Percentiles rank a stretch among this genome's conserved stretches.
Conservation (phyloP, 2,797 vertebrate genomes). For the Podarcis lilfordi region DNA sequence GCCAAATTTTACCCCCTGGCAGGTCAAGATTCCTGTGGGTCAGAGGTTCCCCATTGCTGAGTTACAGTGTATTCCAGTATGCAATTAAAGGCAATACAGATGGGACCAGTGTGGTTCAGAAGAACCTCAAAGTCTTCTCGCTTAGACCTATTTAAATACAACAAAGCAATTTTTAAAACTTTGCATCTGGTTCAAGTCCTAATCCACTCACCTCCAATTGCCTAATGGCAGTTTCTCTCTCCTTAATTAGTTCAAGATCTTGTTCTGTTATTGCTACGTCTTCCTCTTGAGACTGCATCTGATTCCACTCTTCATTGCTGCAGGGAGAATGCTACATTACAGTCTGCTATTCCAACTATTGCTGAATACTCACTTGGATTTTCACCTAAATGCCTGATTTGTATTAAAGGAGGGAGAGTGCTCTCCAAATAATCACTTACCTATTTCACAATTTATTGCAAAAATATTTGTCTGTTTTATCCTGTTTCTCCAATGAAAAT, state of each 20-base stretch:
- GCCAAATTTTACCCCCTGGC: no score
- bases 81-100: neutral
- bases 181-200: neutral
- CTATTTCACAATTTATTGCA: neutral
- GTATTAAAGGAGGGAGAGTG: neutral
- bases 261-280: conserved; percentile 91
- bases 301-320: conserved; percentile 93
- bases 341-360: neutral
- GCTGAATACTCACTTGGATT: neutral
- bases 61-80: neutral
- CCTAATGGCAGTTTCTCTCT: conserved; percentile 93
- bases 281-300: conserved; percentile 88
- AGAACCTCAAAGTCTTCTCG: neutral
- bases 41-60: neutral
- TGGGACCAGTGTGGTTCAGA: neutral
- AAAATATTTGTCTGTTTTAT: neutral
- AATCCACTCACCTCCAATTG: conserved; percentile 88
- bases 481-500: neutral
- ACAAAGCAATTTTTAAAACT: neutral
- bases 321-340: conserved; percentile 58
- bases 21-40: no score
- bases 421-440: neutral
- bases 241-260: conserved; percentile 95
- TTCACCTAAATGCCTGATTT: neutral
- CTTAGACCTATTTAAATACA: neutral